Percentiles rank a stretch among this genome's conserved stretches.
phyloP scores from a whole-genome alignment of 2,113 vertebrate genomes.

The Anseranas semipalmata region DNA sequence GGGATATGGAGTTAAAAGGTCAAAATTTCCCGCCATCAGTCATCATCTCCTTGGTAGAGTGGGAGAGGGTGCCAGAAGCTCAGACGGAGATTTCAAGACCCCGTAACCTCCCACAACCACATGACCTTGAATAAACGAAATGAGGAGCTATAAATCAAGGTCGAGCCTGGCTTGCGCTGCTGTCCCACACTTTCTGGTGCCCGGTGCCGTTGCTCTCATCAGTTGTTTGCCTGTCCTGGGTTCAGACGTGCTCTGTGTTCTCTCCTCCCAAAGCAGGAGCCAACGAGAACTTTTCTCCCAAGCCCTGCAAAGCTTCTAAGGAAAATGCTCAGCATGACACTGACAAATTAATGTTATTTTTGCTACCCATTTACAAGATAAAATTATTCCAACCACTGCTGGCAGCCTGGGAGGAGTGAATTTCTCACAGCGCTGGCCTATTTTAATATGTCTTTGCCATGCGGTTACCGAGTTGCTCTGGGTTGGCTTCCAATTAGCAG shows the following conservation, averaged over 20 bases:
- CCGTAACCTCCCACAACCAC: not conserved
- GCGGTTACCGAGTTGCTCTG: not conserved
- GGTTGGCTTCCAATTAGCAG: not conserved
- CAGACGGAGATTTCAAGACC: not conserved
- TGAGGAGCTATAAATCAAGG: not conserved
- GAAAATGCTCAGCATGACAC: not conserved
- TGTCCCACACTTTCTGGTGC: not conserved
- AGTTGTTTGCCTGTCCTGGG: not conserved
- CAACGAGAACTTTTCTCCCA: not conserved
- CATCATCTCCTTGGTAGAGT: conserved; percentile 7
- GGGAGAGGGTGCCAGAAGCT: not conserved
- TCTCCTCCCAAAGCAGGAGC: not conserved
- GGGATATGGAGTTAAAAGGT: conserved; percentile 53
- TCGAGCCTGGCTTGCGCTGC: not conserved
- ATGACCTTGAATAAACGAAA: not conserved
- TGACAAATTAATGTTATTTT: conserved; percentile 14
- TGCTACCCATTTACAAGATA: conserved; percentile 7
- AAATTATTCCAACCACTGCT: not conserved
- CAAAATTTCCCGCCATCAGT: conserved; percentile 44
- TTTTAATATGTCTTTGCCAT: not conserved
- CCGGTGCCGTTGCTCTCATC: not conserved
- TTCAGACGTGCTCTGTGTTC: not conserved
- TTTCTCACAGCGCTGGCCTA: not conserved
- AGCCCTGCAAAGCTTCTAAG: not conserved
- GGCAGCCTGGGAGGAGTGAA: not conserved